Percentiles rank a stretch among this genome's conserved stretches.
phyloP scores from a whole-genome alignment of 1,140 invertebrate genomes.

The Leptestheria dahalacensis region DNA sequence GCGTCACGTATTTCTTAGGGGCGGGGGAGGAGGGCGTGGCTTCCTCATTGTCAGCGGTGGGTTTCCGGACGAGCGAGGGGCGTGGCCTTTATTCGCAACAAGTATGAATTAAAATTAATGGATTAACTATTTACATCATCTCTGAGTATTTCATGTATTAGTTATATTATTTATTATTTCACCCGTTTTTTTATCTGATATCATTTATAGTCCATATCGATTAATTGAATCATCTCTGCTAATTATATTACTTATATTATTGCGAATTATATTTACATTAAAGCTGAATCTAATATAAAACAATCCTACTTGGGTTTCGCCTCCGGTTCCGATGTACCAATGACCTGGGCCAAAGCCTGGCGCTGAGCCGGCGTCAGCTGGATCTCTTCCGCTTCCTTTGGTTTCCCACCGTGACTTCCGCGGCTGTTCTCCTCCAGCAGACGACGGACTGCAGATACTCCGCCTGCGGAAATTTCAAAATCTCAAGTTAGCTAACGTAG shows the following conservation, averaged over 20 bases:
- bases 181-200: too few relatives aligned
- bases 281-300: not conserved
- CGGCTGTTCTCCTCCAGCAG: slow-evolving; percentile 16
- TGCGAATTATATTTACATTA: not conserved
- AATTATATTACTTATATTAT: slow-evolving; percentile 3
- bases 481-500: not conserved
- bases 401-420: not conserved
- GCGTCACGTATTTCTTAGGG: not conserved
- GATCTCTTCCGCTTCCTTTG: not conserved
- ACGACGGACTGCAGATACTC: slow-evolving; percentile 21
- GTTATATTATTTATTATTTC: too few relatives aligned
- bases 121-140: too few relatives aligned
- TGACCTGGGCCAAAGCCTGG: slow-evolving; percentile 8
- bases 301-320: not conserved
- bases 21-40: not conserved
- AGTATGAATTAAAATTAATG: too few relatives aligned
- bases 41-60: not conserved
- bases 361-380: slow-evolving; percentile 9
- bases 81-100: not conserved
- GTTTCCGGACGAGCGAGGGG: not conserved
- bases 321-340: not conserved
- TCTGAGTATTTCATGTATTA: too few relatives aligned
- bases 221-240: too few relatives aligned
- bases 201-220: too few relatives aligned
- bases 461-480: slow-evolving; percentile 4